These are phyloP conservation scores for Spheniscus humboldti DNA, from an alignment of 2,797 vertebrate genomes.

Conservation along the genomic window DNA sequence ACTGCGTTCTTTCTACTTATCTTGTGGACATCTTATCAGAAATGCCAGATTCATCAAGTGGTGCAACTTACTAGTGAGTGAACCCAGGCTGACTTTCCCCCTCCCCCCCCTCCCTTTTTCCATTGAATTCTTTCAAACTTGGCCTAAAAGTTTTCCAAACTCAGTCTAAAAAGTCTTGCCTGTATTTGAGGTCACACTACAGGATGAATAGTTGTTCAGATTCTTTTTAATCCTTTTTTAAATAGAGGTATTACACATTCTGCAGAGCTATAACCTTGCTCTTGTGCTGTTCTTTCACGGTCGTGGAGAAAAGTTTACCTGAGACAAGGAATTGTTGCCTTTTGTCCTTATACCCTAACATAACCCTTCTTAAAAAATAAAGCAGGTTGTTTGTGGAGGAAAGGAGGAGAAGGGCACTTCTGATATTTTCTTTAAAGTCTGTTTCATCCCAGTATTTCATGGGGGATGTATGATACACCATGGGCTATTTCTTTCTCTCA, in stretches of 20 bases:
- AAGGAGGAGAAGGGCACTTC: not conserved
- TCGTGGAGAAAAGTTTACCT: not conserved
- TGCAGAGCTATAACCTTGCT: not conserved
- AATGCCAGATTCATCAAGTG: not conserved
- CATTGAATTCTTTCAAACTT: not conserved
- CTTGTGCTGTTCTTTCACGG: not conserved
- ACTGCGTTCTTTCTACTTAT: not conserved
- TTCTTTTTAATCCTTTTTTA: not conserved
- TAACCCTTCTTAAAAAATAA: not conserved
- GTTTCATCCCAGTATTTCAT: not conserved
- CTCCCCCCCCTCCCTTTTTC: not conserved
- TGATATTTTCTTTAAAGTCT: not conserved
- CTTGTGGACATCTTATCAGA: not conserved
- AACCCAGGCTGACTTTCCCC: not conserved
- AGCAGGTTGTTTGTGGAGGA: not conserved
- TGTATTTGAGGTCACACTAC: not conserved
- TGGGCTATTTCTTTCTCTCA: not conserved
- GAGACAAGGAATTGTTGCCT: not conserved
- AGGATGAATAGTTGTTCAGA: not conserved
- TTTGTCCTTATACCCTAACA: not conserved
- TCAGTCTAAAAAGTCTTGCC: not conserved
- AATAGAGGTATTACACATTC: not conserved
- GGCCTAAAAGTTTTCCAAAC: not conserved
- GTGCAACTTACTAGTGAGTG: not conserved
- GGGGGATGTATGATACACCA: not conserved